Percentiles rank a stretch among this genome's conserved stretches.
These are phyloP conservation scores for Malurus alboscapulatus DNA, from an alignment of 2,113 vertebrate species.

Conservation along the genomic window DNA sequence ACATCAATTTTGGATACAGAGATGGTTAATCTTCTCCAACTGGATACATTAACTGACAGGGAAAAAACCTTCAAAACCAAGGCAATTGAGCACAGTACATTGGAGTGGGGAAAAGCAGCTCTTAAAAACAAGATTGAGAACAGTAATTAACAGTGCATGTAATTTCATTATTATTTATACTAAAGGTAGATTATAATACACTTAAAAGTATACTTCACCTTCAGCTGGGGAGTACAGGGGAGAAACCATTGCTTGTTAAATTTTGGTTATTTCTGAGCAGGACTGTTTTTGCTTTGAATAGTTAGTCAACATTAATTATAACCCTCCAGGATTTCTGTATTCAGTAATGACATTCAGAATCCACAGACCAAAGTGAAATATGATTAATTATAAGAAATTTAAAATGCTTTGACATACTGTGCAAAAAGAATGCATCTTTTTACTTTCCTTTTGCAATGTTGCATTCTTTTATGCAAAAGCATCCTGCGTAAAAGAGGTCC, in stretches of 20 bases:
- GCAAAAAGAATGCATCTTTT: not conserved
- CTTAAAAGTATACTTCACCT: not conserved
- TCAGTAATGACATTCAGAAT: not conserved
- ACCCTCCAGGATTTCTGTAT: not conserved
- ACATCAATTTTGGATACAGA: not conserved
- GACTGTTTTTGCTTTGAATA: not conserved
- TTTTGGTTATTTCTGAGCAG: not conserved
- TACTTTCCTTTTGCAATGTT: not conserved
- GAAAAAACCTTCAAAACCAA: not conserved
- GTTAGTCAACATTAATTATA: not conserved
- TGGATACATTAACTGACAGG: not conserved
- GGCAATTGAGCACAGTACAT: not conserved
- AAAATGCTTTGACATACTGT: not conserved
- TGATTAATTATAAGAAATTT: not conserved
- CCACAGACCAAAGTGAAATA: conserved; percentile 25
- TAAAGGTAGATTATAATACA: not conserved
- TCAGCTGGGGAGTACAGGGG: not conserved
- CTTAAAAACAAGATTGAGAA: not conserved
- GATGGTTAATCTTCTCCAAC: not conserved
- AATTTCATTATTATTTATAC: not conserved
- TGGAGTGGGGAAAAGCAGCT: not conserved
- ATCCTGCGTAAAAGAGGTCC: not conserved
- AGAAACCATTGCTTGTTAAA: not conserved
- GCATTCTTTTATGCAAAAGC: not conserved
- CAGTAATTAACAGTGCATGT: not conserved